phyloP scores from a whole-genome alignment of 2,113 vertebrate species.

The Genyomyrus donnyi region DNA sequence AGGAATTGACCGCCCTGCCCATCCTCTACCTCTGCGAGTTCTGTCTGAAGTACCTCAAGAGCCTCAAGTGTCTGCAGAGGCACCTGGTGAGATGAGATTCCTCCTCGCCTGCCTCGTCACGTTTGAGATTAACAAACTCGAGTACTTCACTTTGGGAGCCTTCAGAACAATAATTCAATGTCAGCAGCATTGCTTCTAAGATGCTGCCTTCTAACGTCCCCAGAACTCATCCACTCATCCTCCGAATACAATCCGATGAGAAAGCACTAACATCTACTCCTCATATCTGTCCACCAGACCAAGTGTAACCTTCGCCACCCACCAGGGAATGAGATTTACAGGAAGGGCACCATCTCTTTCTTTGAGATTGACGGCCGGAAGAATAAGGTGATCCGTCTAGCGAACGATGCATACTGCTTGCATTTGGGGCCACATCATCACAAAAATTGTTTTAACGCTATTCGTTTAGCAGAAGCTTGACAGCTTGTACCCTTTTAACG shows the following conservation, averaged over 20 bases:
- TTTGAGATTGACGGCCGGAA: constrained; percentile 91
- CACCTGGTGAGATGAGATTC: constrained; percentile 70
- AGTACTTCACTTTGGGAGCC: background rate
- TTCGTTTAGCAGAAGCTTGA: background rate
- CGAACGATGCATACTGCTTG: background rate
- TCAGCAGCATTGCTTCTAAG: background rate
- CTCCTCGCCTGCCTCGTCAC: background rate
- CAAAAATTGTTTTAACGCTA: background rate
- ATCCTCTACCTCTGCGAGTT: constrained; percentile 95
- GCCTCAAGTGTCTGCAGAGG: constrained; percentile 89
- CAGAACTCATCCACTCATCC: background rate
- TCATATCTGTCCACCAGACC: constrained; percentile 55
- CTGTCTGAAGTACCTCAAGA: constrained; percentile 91
- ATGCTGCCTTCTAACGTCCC: background rate
- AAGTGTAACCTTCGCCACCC: constrained; percentile 84
- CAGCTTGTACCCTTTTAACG: background rate
- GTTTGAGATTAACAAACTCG: background rate
- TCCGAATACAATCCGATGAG: background rate
- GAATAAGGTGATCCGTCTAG: constrained; percentile 74
- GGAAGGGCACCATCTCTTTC: constrained; percentile 89
- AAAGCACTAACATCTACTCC: background rate
- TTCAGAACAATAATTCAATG: background rate
- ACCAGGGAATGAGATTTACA: constrained; percentile 88
- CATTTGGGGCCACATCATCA: background rate
- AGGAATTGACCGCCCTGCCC: constrained; percentile 80